Base-by-base conservation (phyloP, 2,113 vertebrate genomes). In the Archilochus colubris region DNA sequence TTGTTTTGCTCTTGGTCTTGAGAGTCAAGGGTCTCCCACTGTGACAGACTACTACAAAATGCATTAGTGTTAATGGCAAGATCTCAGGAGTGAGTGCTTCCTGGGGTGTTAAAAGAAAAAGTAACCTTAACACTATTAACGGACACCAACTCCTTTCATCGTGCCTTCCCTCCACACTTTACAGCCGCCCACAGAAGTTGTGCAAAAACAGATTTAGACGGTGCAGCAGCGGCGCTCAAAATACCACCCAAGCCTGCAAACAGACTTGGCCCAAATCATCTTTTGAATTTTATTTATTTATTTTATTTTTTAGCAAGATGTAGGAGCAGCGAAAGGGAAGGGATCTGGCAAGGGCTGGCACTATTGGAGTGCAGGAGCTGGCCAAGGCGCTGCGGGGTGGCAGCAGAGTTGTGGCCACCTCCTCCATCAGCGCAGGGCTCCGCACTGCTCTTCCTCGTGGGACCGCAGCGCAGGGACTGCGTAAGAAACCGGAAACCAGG, bases 1-100 rank as follows among this genome's bases (percentile, higher is more conserved):
- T 82, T 91, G 91, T 69, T 87, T 72, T 82, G 55, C 81, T 92
- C 86, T 57, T 68, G 59, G 87, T 88, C 72, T 59, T 81, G 53
- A 43, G 76, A 88, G 80, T 50, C 53, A n/a, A 61, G 67, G 33
- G 46, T 73, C 30, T 30, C 94, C 87, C 1, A 4, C 59, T 36
- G 94, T 17, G 82, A 21, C 68, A 78, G 82, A 31, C 68, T 94
- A 48, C 92, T 87, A 64, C 43, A 70, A 74, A 93, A 86, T 55
- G 72, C 75, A 73, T 96, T 93, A 82, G 54, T 30, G 67, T 62
- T 89, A 93, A 89, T 31, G 68, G 87, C 48, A 55, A 69, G 22
- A 55, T 46, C 55, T 82, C 67, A 6, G 64, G 79, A 91, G 28
- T 23, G 51, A 4, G 66, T 43, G 67, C 33, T 70, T 74, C 75